Evolutionary conservation across 2,888 invertebrate genomes (phyloP).

Genomic region (Spodoptera exigua): DNA sequence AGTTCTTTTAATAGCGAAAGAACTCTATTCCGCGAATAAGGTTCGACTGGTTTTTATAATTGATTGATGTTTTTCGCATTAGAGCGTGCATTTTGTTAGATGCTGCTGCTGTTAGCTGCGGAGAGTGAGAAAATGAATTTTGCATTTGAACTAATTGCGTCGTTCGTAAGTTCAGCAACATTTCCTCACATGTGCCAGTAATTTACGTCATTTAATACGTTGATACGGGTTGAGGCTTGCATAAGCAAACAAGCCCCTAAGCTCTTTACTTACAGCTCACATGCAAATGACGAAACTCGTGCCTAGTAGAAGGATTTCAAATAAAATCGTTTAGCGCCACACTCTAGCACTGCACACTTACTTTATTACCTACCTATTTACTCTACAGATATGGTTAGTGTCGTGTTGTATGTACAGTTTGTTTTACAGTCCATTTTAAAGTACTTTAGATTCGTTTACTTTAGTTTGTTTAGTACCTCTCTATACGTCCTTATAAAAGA

Average conservation of each 20-base stretch:
- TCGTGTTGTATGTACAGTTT: constrained; percentile 31
- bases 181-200: constrained; percentile 77
- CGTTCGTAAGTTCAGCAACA: constrained; percentile 54
- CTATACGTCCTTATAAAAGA: too few relatives aligned
- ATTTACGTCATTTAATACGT: constrained; percentile 72
- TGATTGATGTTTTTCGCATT: constrained; percentile 28
- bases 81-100: constrained; percentile 21
- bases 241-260: constrained; percentile 79
- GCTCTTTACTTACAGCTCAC: constrained; percentile 76
- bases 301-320: constrained; percentile 61
- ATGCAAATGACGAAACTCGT: constrained; percentile 77
- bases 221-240: constrained; percentile 73
- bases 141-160: constrained; percentile 59
- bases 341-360: too few relatives aligned
- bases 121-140: constrained; percentile 38
- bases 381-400: background rate
- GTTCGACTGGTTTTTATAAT: constrained; percentile 29
- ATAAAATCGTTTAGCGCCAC: constrained; percentile 41
- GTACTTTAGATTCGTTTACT: constrained; percentile 31
- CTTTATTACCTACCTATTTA: too few relatives aligned
- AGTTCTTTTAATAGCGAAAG: background rate
- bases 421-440: constrained; percentile 23
- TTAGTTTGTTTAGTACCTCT: too few relatives aligned
- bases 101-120: background rate
- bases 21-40: constrained; percentile 3